phyloP scores from a whole-genome alignment of 2,113 vertebrate genomes.

The Brienomyrus brachyistius region DNA sequence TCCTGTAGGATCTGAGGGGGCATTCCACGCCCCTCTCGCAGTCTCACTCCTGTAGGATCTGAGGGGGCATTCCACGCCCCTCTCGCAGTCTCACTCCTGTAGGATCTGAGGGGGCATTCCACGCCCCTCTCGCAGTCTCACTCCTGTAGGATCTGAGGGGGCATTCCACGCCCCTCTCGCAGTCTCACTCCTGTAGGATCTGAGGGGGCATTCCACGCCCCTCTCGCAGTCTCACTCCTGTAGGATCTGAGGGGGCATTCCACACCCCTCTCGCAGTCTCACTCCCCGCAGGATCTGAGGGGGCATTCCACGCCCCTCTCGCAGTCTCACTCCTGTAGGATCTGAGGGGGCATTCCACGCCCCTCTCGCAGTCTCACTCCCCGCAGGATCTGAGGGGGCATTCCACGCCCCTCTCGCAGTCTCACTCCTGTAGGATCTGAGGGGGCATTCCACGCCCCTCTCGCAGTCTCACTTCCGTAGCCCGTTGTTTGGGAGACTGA shows the following conservation, averaged over 20 bases:
- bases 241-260: too few species aligned
- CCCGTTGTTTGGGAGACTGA: conserved; percentile 44
- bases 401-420: too few species aligned
- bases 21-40: not conserved
- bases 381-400: too few species aligned
- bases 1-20: not conserved
- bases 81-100: conserved; percentile 7
- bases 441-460: not conserved
- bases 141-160: not conserved
- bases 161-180: not conserved
- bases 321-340: too few species aligned
- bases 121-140: not conserved
- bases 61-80: not conserved
- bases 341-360: too few species aligned
- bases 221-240: too few species aligned
- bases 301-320: too few species aligned
- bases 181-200: too few species aligned
- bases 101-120: not conserved
- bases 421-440: not conserved
- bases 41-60: conserved; percentile 13
- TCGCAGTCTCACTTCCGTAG: conserved; percentile 14
- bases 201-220: too few species aligned
- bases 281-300: too few species aligned
- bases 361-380: too few species aligned
- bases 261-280: too few species aligned